Conservation (phyloP, 2,888 invertebrate species). For the Patella pellucida region DNA sequence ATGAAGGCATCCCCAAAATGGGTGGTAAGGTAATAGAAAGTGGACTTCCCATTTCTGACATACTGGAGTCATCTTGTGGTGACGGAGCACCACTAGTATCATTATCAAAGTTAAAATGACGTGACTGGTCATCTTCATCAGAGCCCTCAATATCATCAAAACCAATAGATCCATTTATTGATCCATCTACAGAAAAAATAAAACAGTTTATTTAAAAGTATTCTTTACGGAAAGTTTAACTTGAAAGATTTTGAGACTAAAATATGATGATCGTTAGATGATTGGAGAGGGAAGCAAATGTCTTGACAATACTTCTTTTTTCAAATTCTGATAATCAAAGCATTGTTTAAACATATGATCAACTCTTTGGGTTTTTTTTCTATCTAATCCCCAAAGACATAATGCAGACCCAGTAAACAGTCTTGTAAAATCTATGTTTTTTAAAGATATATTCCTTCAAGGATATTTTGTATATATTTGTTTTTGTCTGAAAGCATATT, state of each 20-base stretch:
- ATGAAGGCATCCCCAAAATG: slow-evolving; percentile 45
- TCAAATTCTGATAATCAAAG: no score
- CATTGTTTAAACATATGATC: no score
- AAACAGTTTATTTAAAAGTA: neutral
- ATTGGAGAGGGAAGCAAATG: neutral
- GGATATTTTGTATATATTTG: no score
- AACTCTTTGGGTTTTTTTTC: no score
- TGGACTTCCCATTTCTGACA: slow-evolving; percentile 60
- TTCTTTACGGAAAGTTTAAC: neutral
- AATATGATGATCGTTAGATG: neutral
- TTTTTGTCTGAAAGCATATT: no score
- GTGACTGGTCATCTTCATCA: slow-evolving; percentile 70
- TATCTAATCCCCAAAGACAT: no score
- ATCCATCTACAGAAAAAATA: slow-evolving; percentile 82
- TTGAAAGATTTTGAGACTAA: slow-evolving; percentile 1
- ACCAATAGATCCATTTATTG: slow-evolving; percentile 88
- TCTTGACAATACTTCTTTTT: neutral
- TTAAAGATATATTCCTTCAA: no score
- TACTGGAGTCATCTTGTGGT: slow-evolving; percentile 61
- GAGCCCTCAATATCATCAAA: slow-evolving; percentile 83
- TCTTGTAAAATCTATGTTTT: no score
- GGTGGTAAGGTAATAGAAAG: slow-evolving; percentile 44
- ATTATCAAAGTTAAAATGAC: slow-evolving; percentile 81
- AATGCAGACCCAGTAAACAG: no score
- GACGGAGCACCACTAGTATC: slow-evolving; percentile 78